phyloP scores from a whole-genome alignment of 2,888 invertebrate genomes.

The Choristoneura rosaceana region DNA sequence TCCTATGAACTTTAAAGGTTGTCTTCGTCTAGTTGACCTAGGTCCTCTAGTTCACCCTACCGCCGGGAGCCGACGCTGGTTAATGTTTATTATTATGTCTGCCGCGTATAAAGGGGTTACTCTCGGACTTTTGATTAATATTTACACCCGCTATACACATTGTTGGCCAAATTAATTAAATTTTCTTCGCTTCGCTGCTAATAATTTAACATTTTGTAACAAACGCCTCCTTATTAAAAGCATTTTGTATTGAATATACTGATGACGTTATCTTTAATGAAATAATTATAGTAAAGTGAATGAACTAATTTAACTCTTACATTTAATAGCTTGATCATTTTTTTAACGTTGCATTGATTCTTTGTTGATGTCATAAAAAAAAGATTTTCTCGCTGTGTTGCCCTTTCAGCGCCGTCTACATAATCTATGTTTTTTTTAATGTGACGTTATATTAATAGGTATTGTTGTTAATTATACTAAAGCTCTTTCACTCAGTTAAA shows the following conservation, averaged over 20 bases:
- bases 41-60: slow-evolving; percentile 1
- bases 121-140: slow-evolving; percentile 38
- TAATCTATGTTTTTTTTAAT: neutral
- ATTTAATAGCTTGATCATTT: neutral
- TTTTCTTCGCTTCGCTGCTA: slow-evolving; percentile 22
- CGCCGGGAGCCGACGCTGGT: slow-evolving; percentile 11
- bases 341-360: neutral
- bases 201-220: slow-evolving; percentile 14
- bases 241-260: slow-evolving; percentile 7
- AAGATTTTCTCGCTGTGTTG: neutral
- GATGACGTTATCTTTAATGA: slow-evolving; percentile 13
- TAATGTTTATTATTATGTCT: slow-evolving; percentile 39
- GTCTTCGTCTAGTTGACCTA: slow-evolving; percentile 9
- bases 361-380: neutral
- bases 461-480: neutral
- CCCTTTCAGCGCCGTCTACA: neutral
- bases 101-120: slow-evolving; percentile 30
- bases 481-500: slow-evolving; percentile 6
- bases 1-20: neutral
- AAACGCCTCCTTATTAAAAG: slow-evolving; percentile 9
- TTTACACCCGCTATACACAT: slow-evolving; percentile 23
- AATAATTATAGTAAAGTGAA: neutral
- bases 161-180: slow-evolving; percentile 35
- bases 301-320: neutral
- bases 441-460: neutral